Percentiles rank a stretch among this genome's conserved stretches.
phyloP scores from a whole-genome alignment of 2,797 vertebrate genomes.

The Pangasius larnaudii region DNA sequence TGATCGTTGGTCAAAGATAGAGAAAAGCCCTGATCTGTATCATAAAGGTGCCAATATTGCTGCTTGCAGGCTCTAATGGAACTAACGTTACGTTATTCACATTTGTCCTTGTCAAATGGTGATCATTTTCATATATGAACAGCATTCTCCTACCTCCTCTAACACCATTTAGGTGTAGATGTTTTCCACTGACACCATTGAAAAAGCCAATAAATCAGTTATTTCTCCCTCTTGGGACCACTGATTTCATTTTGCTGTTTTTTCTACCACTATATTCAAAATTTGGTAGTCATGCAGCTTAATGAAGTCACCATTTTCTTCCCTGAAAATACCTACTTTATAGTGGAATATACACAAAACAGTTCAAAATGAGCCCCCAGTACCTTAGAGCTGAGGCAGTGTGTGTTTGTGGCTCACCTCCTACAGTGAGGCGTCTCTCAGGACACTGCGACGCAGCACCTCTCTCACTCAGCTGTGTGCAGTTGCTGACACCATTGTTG shows the following conservation, averaged over 20 bases:
- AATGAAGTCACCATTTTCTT: background rate
- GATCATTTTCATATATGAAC: background rate
- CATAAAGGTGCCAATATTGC: background rate
- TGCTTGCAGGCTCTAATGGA: background rate
- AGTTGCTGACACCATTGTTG: conserved; percentile 87
- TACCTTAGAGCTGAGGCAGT: background rate
- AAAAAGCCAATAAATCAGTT: background rate
- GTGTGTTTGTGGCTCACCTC: conserved; percentile 32
- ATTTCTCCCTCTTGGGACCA: background rate
- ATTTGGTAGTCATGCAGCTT: background rate
- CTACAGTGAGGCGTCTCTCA: conserved; percentile 52
- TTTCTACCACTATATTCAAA: background rate
- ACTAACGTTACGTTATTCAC: background rate
- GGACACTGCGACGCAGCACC: conserved; percentile 49
- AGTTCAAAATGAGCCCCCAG: background rate
- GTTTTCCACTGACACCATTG: background rate
- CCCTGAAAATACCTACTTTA: background rate
- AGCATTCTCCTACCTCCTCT: background rate
- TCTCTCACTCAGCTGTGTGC: conserved; percentile 56
- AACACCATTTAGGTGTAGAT: background rate
- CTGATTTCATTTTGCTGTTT: background rate
- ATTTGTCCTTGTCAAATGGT: background rate
- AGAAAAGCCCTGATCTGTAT: background rate
- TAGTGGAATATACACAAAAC: background rate
- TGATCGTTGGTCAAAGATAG: background rate